Evolutionary conservation across 2,797 vertebrate genomes (phyloP), one percentile per base, ranked within the genome.

Genomic region (Rhinogobio ventralis): DNA sequence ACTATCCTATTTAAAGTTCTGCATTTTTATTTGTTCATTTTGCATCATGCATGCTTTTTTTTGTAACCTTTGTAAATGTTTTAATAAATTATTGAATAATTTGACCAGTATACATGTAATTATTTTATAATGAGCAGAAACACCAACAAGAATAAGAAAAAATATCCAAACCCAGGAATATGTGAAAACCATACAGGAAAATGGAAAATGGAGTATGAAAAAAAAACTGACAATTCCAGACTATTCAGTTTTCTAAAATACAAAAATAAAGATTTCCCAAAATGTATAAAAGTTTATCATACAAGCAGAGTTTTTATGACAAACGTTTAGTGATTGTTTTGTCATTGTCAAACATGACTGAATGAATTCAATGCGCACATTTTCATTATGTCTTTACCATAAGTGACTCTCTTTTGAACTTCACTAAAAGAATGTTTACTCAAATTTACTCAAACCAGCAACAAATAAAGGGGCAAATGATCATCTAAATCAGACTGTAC

Each of bases 21-120:
- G 0, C 17, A 51, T 72, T 84, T 46, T 69, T 55, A 57, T 51
- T 64, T 85, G 17, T 79, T 53, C 8, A 36, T 1, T 68, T 68
- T 80, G 28, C 28, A 80, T 55, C 33, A 55, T 66, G 46, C 15
- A 55, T 30, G 42, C 2, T 17, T 45, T 71, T 17, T 20, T 17
- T 45, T 79, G 13, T 67, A 67, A 46, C 46, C 6, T 77, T 49
- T 73, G 42, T 62, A 64, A 36, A 33, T 62, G 28, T 76, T 68
- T 14, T n/a, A 55, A 76, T 68, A 83, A 76, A 76, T 67, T 17
- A 51, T 53, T 76, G 17, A 8, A 30, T 30, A 25, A 28, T 39
- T 36, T 75, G 7, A 62, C 55, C 53, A 33, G 17, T 15, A 33
- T 2, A 46, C 19, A 23, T 17, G 17, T 1, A 1, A 14, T 4